Percentiles rank a stretch among this genome's conserved stretches.
Evolutionary conservation across 2,888 invertebrate species (phyloP).

Genomic region (Eueremaeus valkanovi): DNA sequence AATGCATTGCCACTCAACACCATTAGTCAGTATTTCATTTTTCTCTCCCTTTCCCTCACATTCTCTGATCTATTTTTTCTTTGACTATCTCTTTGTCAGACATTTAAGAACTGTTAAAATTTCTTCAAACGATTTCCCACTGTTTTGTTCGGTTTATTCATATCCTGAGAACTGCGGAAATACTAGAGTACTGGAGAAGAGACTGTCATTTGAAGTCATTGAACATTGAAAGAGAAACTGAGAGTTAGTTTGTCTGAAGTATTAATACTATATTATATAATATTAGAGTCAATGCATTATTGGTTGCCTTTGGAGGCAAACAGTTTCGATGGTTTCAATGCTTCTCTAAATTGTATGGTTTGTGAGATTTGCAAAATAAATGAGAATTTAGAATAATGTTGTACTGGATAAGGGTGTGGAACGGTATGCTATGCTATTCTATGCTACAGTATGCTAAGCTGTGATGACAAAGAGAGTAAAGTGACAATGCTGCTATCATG

Average conservation of each 20-base stretch:
- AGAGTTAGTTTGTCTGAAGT: not conserved
- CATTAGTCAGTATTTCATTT: too few relatives aligned
- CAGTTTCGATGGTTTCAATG: constrained; percentile 11
- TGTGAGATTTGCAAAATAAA: constrained; percentile 18
- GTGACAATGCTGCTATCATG: not conserved
- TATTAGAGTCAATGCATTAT: constrained; percentile 16
- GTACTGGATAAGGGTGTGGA: constrained; percentile 3
- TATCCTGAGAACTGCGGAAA: not conserved
- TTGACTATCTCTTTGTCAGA: too few relatives aligned
- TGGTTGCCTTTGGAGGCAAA: constrained; percentile 4
- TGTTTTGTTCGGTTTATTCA: too few relatives aligned
- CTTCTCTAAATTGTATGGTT: constrained; percentile 12
- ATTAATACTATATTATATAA: constrained; percentile 15
- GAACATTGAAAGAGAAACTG: too few relatives aligned
- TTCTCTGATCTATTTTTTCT: too few relatives aligned
- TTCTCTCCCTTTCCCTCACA: too few relatives aligned
- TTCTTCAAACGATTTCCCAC: too few relatives aligned
- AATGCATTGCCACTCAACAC: too few relatives aligned
- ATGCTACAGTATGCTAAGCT: not conserved
- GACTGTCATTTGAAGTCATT: not conserved
- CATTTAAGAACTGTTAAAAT: too few relatives aligned
- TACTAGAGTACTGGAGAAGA: not conserved
- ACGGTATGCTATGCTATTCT: too few relatives aligned
- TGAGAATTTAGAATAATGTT: constrained; percentile 10
- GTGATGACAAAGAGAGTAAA: not conserved